These are phyloP conservation scores for Bombycilla garrulus DNA, from an alignment of 2,113 vertebrate species.

Conservation along the genomic window DNA sequence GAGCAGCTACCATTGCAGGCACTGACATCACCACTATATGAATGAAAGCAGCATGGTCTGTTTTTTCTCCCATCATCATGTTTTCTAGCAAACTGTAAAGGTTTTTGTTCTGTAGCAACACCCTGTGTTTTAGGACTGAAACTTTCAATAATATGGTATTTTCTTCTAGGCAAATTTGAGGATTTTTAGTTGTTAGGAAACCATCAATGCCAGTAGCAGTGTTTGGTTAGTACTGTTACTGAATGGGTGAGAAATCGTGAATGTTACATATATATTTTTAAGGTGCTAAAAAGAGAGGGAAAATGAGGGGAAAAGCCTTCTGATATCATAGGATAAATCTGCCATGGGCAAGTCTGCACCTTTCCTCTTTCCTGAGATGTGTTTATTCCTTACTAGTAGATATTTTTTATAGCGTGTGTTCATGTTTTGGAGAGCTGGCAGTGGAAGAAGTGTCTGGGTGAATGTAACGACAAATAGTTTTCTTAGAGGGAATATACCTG, in stretches of 20 bases:
- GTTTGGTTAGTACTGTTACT: neutral
- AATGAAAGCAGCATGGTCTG: conserved; percentile 62
- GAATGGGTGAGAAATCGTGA: neutral
- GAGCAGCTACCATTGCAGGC: conserved; percentile 63
- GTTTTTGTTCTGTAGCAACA: neutral
- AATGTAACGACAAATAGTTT: neutral
- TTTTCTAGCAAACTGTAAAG: neutral
- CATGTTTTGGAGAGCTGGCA: neutral
- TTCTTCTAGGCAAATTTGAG: neutral
- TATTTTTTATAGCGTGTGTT: neutral
- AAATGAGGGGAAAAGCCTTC: accelerated
- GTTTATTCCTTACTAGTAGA: neutral
- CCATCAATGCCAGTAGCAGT: neutral
- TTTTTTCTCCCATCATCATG: neutral
- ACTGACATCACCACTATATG: conserved; percentile 72
- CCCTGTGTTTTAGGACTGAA: neutral
- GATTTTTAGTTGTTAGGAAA: neutral
- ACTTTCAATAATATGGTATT: neutral
- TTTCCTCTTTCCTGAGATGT: neutral
- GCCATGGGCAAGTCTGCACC: neutral
- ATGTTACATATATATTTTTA: neutral
- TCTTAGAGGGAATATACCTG: neutral
- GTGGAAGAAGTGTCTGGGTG: neutral
- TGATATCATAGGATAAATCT: neutral
- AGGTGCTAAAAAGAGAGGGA: neutral